These are phyloP conservation scores for Anolis carolinensis DNA, from an alignment of 2,113 vertebrate genomes.

Conservation along the genomic window DNA sequence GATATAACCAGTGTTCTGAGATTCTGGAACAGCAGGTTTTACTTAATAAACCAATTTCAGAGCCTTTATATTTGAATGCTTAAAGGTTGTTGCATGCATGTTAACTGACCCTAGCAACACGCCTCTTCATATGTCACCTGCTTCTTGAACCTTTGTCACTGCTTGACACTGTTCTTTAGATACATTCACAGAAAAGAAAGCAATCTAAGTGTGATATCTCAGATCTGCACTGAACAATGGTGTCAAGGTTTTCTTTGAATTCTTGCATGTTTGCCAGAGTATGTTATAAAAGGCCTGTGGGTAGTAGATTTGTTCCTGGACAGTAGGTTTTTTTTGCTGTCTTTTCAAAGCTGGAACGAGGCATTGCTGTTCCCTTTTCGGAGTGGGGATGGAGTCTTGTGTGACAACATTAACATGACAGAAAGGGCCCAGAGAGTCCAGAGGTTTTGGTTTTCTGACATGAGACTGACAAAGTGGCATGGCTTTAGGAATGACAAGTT, in stretches of 20 bases:
- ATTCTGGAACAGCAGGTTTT: no score
- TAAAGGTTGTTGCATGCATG: neutral
- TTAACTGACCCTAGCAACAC: neutral
- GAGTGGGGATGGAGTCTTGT: neutral
- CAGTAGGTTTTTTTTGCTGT: neutral
- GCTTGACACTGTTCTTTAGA: neutral
- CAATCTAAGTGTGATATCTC: neutral
- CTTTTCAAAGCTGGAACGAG: neutral
- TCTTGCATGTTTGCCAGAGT: neutral
- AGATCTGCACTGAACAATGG: neutral
- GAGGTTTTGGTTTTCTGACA: neutral
- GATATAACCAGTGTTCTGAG: no score
- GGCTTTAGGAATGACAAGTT: neutral
- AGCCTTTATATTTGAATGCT: neutral
- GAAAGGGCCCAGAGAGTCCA: neutral
- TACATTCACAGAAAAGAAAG: neutral
- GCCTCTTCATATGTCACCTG: neutral
- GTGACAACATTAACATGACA: neutral
- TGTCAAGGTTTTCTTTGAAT: neutral
- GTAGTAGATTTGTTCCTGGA: neutral
- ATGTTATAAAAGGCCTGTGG: neutral
- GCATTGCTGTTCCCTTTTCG: neutral
- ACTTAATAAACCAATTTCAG: neutral
- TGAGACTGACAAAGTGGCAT: neutral
- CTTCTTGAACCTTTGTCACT: neutral